phyloP scores from a whole-genome alignment of 2,888 invertebrate species.

The Oscheius sp. region DNA sequence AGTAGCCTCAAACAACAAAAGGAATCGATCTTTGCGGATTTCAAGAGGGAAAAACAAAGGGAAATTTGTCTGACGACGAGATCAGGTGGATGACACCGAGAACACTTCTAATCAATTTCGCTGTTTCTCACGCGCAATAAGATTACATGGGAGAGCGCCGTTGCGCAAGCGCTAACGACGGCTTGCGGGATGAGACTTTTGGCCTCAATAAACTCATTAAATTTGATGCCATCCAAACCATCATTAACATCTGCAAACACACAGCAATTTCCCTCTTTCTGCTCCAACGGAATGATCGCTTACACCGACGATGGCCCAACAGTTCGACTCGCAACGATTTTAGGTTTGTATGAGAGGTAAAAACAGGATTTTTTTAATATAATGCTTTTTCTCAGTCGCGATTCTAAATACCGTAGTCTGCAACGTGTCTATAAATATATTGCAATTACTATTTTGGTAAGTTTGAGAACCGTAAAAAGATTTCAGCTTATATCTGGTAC shows the following conservation, averaged over 20 bases:
- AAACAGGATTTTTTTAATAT: neutral
- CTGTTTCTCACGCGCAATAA: too few species aligned
- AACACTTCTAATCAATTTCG: too few species aligned
- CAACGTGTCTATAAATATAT: neutral
- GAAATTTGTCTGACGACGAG: too few species aligned
- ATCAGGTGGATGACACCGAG: too few species aligned
- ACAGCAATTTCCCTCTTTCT: neutral
- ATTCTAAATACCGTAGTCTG: neutral
- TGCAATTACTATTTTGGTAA: neutral
- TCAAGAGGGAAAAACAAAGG: too few species aligned
- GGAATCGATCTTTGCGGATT: too few species aligned
- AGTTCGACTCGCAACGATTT: neutral
- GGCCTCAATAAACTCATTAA: too few species aligned
- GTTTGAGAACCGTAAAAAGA: neutral
- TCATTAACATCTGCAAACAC: neutral
- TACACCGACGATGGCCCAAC: slow-evolving; percentile 2
- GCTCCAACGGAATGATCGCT: neutral
- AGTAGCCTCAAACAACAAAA: too few species aligned
- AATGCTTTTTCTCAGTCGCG: neutral
- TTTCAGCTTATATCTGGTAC: neutral
- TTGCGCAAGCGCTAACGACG: neutral
- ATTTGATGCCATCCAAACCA: too few species aligned
- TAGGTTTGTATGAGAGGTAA: neutral
- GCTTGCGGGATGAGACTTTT: too few species aligned
- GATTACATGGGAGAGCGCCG: too few species aligned